phyloP scores from a whole-genome alignment of 2,888 invertebrate species.

The Rhaphigaster nebulosa region DNA sequence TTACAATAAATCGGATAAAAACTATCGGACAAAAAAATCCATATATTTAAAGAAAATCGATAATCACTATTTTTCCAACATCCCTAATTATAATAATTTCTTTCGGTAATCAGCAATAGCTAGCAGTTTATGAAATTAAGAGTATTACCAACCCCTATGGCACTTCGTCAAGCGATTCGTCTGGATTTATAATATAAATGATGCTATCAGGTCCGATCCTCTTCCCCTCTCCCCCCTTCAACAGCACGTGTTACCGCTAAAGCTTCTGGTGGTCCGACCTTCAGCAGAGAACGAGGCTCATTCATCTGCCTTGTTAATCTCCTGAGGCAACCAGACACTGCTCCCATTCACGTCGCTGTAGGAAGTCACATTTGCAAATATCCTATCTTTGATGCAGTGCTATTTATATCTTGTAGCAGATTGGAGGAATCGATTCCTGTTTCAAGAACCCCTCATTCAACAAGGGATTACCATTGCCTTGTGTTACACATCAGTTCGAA shows the following conservation, averaged over 20 bases:
- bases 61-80: too few species aligned
- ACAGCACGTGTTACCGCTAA: not conserved
- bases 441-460: not conserved
- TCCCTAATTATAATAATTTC: too few species aligned
- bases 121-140: too few species aligned
- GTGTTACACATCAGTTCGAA: not conserved
- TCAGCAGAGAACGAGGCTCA: not conserved
- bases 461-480: not conserved
- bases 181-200: not conserved
- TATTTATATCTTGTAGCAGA: not conserved
- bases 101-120: too few species aligned
- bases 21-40: too few species aligned
- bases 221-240: not conserved
- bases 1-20: too few species aligned
- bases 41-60: too few species aligned
- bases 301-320: slow-evolving; percentile 12
- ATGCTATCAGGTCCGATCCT: not conserved
- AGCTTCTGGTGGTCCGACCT: slow-evolving; percentile 5
- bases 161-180: too few species aligned
- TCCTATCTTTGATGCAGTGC: not conserved
- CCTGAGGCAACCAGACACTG: not conserved
- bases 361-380: slow-evolving; percentile 17
- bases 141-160: too few species aligned
- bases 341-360: not conserved
- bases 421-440: not conserved